phyloP scores from a whole-genome alignment of 2,797 vertebrate genomes.

The Eulemur coronatus region DNA sequence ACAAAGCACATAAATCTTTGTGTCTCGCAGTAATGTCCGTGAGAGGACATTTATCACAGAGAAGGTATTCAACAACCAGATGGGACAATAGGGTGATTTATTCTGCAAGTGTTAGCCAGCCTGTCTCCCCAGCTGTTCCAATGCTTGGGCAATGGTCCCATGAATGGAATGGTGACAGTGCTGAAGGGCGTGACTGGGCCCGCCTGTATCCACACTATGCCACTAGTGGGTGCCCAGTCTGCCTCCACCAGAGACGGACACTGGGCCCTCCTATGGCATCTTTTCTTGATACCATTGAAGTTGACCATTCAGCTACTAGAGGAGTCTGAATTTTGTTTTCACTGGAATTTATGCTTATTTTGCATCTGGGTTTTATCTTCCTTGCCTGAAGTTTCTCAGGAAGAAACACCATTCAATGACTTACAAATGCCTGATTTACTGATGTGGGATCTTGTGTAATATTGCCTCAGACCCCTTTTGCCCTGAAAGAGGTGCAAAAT shows the following conservation, averaged over 20 bases:
- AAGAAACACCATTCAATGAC: neutral
- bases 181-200: neutral
- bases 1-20: neutral
- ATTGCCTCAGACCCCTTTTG: neutral
- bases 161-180: too few relatives aligned
- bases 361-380: neutral
- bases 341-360: neutral
- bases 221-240: neutral
- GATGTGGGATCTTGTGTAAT: too few relatives aligned
- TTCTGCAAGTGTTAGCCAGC: neutral
- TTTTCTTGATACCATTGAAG: neutral
- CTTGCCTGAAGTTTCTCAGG: neutral
- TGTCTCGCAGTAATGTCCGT: neutral
- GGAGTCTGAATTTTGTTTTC: neutral
- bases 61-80: neutral
- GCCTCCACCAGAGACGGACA: neutral
- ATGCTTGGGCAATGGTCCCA: neutral
- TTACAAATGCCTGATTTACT: neutral
- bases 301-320: neutral
- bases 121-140: neutral
- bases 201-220: neutral
- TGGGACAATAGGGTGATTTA: neutral
- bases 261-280: neutral
- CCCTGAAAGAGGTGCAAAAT: neutral
- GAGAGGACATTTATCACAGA: neutral